Conservation (phyloP, 2,797 vertebrate species). For the Gephyroberyx darwinii region DNA sequence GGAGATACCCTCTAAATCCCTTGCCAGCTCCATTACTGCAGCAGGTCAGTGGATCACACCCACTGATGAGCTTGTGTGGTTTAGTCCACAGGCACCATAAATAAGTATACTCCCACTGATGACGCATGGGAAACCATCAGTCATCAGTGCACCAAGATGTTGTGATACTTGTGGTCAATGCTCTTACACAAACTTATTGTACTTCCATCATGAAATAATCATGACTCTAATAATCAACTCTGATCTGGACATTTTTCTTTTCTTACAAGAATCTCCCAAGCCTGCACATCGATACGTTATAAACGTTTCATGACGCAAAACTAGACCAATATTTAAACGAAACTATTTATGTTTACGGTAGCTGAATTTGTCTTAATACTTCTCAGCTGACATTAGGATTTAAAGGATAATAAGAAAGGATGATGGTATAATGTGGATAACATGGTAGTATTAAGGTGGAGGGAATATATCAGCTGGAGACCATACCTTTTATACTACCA, state of each 20-base stretch:
- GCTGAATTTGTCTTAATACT: too few relatives aligned
- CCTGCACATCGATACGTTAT: too few relatives aligned
- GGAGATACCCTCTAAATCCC: background rate
- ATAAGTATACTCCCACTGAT: conserved; percentile 2
- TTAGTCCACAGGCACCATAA: conserved; percentile 6
- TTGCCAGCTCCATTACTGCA: conserved; percentile 6
- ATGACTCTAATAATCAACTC: background rate
- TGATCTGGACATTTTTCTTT: background rate
- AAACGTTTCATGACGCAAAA: background rate
- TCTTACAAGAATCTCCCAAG: background rate
- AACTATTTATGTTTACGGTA: too few relatives aligned
- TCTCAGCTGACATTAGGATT: too few relatives aligned
- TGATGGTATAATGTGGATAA: background rate
- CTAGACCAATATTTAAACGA: background rate
- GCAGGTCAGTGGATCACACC: conserved; percentile 15
- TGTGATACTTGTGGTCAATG: background rate
- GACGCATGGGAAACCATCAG: background rate
- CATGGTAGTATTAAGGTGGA: background rate
- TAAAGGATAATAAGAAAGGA: too few relatives aligned
- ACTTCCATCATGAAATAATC: background rate
- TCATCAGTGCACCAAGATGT: background rate
- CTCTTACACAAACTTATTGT: background rate
- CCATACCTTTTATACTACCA: background rate
- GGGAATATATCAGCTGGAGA: background rate
- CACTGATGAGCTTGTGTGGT: conserved; percentile 17